Evolutionary conservation across 2,888 invertebrate genomes (phyloP).

Genomic region (Drosophila emarginata): DNA sequence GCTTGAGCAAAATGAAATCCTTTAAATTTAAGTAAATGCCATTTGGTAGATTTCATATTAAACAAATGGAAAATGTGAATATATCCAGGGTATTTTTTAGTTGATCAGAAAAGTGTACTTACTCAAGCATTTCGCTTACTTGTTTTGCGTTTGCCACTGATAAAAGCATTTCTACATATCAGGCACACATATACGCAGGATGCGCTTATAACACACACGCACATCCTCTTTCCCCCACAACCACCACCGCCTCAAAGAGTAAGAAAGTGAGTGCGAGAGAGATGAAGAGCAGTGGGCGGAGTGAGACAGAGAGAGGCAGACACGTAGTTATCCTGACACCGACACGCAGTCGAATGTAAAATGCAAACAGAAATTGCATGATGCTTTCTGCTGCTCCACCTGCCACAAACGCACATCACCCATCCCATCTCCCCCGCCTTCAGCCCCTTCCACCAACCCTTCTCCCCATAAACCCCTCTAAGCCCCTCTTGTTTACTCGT

Average conservation of each 20-base stretch:
- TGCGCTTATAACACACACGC: constrained; percentile 15
- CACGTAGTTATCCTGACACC: constrained; percentile 63
- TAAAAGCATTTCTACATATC: constrained; percentile 73
- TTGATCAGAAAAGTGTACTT: background rate
- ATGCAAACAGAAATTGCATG: constrained; percentile 72
- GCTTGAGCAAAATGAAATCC: too few relatives aligned
- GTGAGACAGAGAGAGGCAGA: constrained; percentile 17
- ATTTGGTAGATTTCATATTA: too few relatives aligned
- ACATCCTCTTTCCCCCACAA: constrained; percentile 21
- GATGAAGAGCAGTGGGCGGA: background rate
- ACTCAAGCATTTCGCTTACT: constrained; percentile 30
- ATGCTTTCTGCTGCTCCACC: constrained; percentile 41
- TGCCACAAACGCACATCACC: background rate
- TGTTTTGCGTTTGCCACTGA: constrained; percentile 66
- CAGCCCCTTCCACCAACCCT: background rate
- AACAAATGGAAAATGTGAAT: too few relatives aligned
- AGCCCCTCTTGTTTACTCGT: constrained; percentile 62
- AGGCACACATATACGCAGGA: constrained; percentile 26
- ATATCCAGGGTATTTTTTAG: constrained; percentile 30
- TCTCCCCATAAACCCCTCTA: background rate
- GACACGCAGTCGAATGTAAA: constrained; percentile 75
- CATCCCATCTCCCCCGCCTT: background rate
- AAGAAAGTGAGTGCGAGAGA: background rate
- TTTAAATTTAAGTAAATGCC: too few relatives aligned
- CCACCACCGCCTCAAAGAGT: constrained; percentile 7